Conservation (phyloP, 2,113 vertebrate species). For the Paralichthys olivaceus region DNA sequence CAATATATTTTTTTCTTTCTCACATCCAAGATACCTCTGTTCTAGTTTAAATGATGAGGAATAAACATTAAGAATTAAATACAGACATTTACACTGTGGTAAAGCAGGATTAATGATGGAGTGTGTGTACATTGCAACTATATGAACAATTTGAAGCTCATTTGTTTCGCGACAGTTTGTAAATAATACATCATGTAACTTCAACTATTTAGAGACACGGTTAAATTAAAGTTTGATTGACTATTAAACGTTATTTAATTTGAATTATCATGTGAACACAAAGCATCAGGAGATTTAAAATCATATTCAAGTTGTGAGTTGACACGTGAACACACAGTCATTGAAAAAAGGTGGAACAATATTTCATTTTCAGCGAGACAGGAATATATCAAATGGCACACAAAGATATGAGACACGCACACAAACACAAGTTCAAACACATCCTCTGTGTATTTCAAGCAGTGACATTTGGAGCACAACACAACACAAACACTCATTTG, state of each 20-base stretch:
- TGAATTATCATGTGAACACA: background rate
- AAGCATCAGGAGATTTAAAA: background rate
- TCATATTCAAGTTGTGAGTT: background rate
- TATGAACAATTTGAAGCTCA: too few relatives aligned
- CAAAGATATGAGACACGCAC: background rate
- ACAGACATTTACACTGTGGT: too few relatives aligned
- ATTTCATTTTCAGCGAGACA: background rate
- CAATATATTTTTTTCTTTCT: too few relatives aligned
- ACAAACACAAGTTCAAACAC: slow-evolving; percentile 39
- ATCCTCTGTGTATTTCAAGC: slow-evolving; percentile 21
- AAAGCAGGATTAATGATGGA: background rate
- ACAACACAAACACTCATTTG: slow-evolving; percentile 34
- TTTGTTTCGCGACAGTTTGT: too few relatives aligned
- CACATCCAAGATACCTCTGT: too few relatives aligned
- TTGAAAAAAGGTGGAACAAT: slow-evolving; percentile 1
- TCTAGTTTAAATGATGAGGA: too few relatives aligned
- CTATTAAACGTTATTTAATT: too few relatives aligned
- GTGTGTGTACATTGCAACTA: too few relatives aligned
- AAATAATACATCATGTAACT: too few relatives aligned
- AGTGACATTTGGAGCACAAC: slow-evolving; percentile 49
- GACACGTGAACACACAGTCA: background rate
- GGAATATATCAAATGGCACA: slow-evolving; percentile 12
- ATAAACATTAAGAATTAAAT: too few relatives aligned
- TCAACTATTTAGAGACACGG: too few relatives aligned
- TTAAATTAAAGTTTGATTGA: too few relatives aligned